These are phyloP conservation scores for Lysiphlebus fabarum DNA, from an alignment of 1,140 invertebrate species.

Conservation along the genomic window DNA sequence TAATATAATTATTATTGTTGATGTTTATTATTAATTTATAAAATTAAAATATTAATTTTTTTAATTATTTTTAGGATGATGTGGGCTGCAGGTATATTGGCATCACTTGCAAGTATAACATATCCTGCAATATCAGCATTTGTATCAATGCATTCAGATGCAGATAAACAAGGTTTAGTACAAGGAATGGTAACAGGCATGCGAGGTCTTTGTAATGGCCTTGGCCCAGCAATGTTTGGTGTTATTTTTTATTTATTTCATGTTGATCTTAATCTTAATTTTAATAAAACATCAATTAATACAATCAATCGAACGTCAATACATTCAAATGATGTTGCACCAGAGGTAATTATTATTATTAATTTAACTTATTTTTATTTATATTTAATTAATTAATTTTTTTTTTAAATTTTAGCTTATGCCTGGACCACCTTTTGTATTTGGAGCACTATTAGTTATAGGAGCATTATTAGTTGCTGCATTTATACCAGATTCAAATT, in stretches of 20 bases:
- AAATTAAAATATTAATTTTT: background rate
- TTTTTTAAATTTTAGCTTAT: slow-evolving; percentile 63
- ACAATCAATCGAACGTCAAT: slow-evolving; percentile 45
- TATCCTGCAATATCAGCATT: slow-evolving; percentile 99
- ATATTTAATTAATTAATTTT: slow-evolving; percentile 22
- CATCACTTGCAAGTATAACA: slow-evolving; percentile 90
- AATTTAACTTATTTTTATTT: slow-evolving; percentile 4
- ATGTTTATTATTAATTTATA: slow-evolving; percentile 3
- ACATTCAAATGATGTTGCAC: slow-evolving; percentile 54
- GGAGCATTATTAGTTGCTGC: slow-evolving; percentile 89
- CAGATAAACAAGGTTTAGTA: slow-evolving; percentile 95
- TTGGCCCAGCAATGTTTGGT: slow-evolving; percentile 86
- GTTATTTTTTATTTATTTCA: slow-evolving; percentile 98
- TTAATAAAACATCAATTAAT: too few species aligned
- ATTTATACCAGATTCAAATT: slow-evolving; percentile 79
- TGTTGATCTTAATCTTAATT: slow-evolving; percentile 80
- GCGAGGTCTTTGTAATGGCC: slow-evolving; percentile 83
- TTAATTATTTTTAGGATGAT: slow-evolving; percentile 77
- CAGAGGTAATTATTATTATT: slow-evolving; percentile 42
- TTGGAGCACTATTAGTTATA: slow-evolving; percentile 94
- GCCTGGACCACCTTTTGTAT: slow-evolving; percentile 99
- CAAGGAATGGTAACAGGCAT: slow-evolving; percentile 98
- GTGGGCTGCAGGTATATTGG: slow-evolving; percentile 96
- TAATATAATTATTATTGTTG: background rate
- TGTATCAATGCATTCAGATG: slow-evolving; percentile 93